Conservation (phyloP, 2,113 vertebrate species). For the Scortum barcoo region DNA sequence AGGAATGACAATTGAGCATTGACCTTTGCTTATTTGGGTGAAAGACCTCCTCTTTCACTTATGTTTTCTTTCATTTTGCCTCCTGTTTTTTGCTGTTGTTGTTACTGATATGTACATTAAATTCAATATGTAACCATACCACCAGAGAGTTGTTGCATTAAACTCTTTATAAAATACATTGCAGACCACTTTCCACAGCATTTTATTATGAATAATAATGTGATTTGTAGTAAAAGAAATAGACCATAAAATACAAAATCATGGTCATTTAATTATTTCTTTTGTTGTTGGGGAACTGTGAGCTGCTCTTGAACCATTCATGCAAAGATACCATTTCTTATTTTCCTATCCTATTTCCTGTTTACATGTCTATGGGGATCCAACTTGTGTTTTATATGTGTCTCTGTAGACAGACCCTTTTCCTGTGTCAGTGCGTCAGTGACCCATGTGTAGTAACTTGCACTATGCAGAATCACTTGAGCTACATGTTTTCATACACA, state of each 20-base stretch:
- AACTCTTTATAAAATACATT: neutral
- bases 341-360: too few relatives aligned
- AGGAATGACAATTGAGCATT: slow-evolving; percentile 46
- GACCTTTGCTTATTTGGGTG: slow-evolving; percentile 7
- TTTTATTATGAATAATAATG: too few relatives aligned
- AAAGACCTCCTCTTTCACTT: slow-evolving; percentile 21
- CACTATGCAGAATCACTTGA: neutral
- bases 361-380: too few relatives aligned
- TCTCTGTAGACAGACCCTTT: neutral
- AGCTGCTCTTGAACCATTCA: neutral
- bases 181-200: too few relatives aligned
- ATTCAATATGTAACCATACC: neutral
- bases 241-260: neutral
- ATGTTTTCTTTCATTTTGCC: neutral
- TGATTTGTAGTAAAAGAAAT: neutral
- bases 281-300: too few relatives aligned
- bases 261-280: neutral
- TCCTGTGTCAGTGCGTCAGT: neutral
- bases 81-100: too few relatives aligned
- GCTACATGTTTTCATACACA: too few relatives aligned
- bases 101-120: neutral
- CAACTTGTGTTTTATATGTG: neutral
- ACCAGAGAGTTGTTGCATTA: neutral
- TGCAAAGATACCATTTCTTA: neutral
- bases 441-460: neutral